A percentile compares a stretch with the other conserved stretches of the same genome.
These are phyloP conservation scores for Cyrtorhinus lividipennis DNA, from an alignment of 1,140 invertebrate species.

Conservation along the genomic window DNA sequence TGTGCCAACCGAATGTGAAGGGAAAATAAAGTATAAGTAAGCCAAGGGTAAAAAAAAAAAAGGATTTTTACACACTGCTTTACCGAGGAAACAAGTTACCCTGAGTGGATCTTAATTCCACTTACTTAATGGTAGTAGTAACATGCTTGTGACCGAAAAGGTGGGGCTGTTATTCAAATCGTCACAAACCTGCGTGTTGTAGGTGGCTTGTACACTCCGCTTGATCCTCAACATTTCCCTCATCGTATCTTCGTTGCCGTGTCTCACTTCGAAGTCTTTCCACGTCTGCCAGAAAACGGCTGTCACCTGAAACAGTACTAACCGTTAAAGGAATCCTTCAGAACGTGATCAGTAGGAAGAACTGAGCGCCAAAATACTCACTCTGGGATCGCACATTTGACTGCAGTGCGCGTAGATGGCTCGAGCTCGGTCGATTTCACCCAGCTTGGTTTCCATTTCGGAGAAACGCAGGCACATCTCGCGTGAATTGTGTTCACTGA, in stretches of 20 bases:
- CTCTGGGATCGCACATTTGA: constrained; percentile 96
- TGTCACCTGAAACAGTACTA: constrained; percentile 47
- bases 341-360: too few species aligned
- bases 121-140: too few species aligned
- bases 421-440: constrained; percentile 92
- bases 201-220: constrained; percentile 90
- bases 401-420: constrained; percentile 96
- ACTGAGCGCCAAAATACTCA: too few species aligned
- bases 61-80: too few species aligned
- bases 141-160: too few species aligned
- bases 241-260: constrained; percentile 99
- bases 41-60: too few species aligned
- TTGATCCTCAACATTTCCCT: constrained; percentile 98
- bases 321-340: too few species aligned
- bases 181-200: constrained; percentile 72
- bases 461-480: constrained; percentile 95
- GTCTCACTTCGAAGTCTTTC: constrained; percentile 98
- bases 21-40: too few species aligned
- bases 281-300: constrained; percentile 94
- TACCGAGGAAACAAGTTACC: too few species aligned
- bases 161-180: too few species aligned
- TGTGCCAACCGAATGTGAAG: too few species aligned
- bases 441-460: constrained; percentile 94
- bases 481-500: constrained; percentile 79
- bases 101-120: too few species aligned